Percentiles rank a stretch among this genome's conserved stretches.
These are phyloP conservation scores for Andinoacara biseriatus DNA, from an alignment of 2,113 vertebrate genomes.

Conservation along the genomic window DNA sequence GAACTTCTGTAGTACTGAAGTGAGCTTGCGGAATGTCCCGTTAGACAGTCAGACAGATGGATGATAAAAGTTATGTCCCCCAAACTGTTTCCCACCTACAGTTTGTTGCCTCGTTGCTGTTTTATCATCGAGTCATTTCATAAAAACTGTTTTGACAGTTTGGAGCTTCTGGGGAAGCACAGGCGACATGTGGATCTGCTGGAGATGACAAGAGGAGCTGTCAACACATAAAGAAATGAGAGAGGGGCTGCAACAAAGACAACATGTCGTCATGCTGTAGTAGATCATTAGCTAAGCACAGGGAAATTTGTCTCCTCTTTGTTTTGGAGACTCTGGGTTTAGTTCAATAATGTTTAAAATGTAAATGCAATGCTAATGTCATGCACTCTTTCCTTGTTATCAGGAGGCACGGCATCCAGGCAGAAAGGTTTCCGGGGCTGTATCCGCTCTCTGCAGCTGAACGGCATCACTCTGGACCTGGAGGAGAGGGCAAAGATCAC, in stretches of 20 bases:
- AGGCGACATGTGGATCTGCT: conserved; percentile 10
- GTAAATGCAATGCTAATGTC: not conserved
- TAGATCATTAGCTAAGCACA: not conserved
- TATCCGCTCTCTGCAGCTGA: conserved; percentile 90
- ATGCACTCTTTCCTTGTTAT: not conserved
- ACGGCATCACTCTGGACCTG: conserved; percentile 88
- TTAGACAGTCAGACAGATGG: conserved; percentile 11
- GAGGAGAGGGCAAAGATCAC: conserved; percentile 90
- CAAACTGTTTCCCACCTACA: not conserved
- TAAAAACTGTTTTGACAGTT: conserved; percentile 27
- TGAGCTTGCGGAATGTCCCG: not conserved
- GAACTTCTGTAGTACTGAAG: not conserved
- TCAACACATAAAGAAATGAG: not conserved
- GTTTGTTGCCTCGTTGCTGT: conserved; percentile 9
- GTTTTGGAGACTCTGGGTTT: not conserved
- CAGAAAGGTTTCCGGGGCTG: conserved; percentile 94
- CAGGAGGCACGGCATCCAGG: conserved; percentile 92
- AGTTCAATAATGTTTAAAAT: not conserved
- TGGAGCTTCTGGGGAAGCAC: not conserved
- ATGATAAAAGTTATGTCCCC: not conserved
- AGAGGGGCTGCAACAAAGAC: not conserved
- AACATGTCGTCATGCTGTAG: not conserved
- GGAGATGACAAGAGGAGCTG: conserved; percentile 17
- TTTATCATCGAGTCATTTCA: conserved; percentile 28
- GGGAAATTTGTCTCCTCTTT: not conserved